Percentiles rank a stretch among this genome's conserved stretches.
phyloP scores from a whole-genome alignment of 2,888 invertebrate genomes.

The Aelia acuminata region DNA sequence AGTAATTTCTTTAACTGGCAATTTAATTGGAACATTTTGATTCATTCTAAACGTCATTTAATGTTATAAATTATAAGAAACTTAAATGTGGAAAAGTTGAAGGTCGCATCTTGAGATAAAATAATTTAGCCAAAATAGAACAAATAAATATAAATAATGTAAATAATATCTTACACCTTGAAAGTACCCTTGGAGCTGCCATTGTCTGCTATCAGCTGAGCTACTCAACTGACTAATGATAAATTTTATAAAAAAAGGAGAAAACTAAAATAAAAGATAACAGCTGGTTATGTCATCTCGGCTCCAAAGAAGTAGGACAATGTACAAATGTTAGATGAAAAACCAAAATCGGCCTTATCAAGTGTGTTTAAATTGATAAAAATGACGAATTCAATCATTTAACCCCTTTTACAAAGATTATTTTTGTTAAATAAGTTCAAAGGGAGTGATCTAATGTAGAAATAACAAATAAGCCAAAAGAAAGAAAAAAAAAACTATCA shows the following conservation, averaged over 20 bases:
- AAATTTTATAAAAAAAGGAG: conserved; percentile 13
- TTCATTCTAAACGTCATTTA: not conserved
- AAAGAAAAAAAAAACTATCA: too few relatives aligned
- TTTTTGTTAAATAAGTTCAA: too few relatives aligned
- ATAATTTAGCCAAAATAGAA: not conserved
- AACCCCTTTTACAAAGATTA: too few relatives aligned
- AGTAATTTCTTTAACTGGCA: not conserved
- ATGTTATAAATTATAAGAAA: not conserved
- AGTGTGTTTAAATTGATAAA: not conserved
- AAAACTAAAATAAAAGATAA: conserved; percentile 41
- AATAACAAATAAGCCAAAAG: too few relatives aligned
- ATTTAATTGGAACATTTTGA: not conserved
- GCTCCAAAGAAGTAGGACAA: conserved; percentile 20
- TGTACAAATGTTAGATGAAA: not conserved
- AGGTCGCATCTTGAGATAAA: not conserved
- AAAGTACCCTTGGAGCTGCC: conserved; percentile 39
- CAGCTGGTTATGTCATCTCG: conserved; percentile 25
- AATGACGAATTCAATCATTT: too few relatives aligned
- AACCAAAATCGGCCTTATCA: not conserved
- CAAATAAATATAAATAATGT: not conserved
- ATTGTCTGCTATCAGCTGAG: conserved; percentile 28
- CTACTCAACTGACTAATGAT: not conserved
- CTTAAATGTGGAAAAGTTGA: not conserved
- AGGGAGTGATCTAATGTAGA: too few relatives aligned
- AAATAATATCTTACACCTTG: conserved; percentile 35